Evolutionary conservation across 2,797 vertebrate genomes (phyloP), one percentile per base, ranked within the genome.

Genomic region (Acipenser ruthenus): DNA sequence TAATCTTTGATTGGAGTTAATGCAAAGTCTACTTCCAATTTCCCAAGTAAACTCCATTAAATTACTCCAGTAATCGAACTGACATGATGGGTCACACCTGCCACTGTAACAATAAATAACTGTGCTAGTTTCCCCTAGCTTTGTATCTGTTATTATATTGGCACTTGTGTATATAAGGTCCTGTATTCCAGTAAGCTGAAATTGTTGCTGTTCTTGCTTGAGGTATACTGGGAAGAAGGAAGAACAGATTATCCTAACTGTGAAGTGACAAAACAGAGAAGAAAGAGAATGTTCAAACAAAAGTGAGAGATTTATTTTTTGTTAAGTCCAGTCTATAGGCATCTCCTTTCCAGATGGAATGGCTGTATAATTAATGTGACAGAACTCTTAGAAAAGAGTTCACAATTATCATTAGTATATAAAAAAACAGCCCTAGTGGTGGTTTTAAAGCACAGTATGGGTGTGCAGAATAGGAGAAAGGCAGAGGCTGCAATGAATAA

Each of bases 291-390:
- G 23, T 37, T 37, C 23, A 37, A 37, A 37, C 23, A 37, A 37
- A 37, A 37, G 23, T 37, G 15, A 18, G 23, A 37, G 4, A 3
- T 37, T 37, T 37, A 37, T 37, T 37, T 37, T 72, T 78, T 78
- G 62, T 66, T 15, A 82, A 75, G 70, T 68, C 11, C 6, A 0
- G 63, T 69, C 66, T 76, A 67, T 69, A 72, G 72, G 51, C 75
- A 77, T 68, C 71, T 80, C 73, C 71, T 80, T 77, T 78, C 67
- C 75, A 68, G 77, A 71, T 37, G 65, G 64, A 79, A 71, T 67
- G 73, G 72, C 80, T 75, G 81, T 84, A 82, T 83, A 84, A 86
- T 86, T 82, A 76, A 80, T 83, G 77, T 80, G 85, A 84, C 80
- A 81, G 77, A 79, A 68, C 59, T 53, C 67, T 12, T 55, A 66